A percentile compares a stretch with the other conserved stretches of the same genome.
Evolutionary conservation across 2,888 invertebrate species (phyloP).

Genomic region (Deilephila elpenor): DNA sequence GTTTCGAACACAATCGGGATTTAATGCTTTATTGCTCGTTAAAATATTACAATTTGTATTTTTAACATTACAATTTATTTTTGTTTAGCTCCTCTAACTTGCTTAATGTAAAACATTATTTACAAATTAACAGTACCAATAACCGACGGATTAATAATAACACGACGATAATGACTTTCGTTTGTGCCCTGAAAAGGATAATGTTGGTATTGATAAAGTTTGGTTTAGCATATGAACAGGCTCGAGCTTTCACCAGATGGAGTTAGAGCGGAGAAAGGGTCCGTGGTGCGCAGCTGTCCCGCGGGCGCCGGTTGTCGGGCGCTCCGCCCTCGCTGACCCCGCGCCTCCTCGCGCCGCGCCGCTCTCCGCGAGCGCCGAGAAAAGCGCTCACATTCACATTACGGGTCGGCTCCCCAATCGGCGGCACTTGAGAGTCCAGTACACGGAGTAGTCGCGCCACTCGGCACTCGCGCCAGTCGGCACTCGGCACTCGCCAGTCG

Average conservation of each 20-base stretch:
- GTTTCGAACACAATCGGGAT: not conserved
- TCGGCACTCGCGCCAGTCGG: conserved; percentile 28
- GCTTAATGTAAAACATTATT: too few relatives aligned
- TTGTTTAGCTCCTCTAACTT: not conserved
- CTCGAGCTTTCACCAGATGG: conserved; percentile 72
- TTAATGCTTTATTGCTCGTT: not conserved
- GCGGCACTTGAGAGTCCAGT: conserved; percentile 40
- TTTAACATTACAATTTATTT: not conserved
- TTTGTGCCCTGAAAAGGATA: conserved; percentile 29
- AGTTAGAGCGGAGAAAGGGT: conserved; percentile 76
- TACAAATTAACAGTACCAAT: too few relatives aligned
- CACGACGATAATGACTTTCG: conserved; percentile 5
- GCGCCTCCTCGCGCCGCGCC: conserved; percentile 53
- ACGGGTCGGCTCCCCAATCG: conserved; percentile 50
- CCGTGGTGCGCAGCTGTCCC: conserved; percentile 79
- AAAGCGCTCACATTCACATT: conserved; percentile 57
- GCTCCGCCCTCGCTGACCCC: conserved; percentile 76
- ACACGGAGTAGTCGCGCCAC: conserved; percentile 25
- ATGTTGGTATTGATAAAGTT: conserved; percentile 41
- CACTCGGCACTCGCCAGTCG: conserved; percentile 76
- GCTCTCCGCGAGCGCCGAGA: conserved; percentile 52
- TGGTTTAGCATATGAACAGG: conserved; percentile 44
- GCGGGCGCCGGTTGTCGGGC: conserved; percentile 69
- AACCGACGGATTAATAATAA: not conserved
- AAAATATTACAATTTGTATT: not conserved